Conservation (phyloP, 1,140 invertebrate genomes). For the Pristionchus pacificus region DNA sequence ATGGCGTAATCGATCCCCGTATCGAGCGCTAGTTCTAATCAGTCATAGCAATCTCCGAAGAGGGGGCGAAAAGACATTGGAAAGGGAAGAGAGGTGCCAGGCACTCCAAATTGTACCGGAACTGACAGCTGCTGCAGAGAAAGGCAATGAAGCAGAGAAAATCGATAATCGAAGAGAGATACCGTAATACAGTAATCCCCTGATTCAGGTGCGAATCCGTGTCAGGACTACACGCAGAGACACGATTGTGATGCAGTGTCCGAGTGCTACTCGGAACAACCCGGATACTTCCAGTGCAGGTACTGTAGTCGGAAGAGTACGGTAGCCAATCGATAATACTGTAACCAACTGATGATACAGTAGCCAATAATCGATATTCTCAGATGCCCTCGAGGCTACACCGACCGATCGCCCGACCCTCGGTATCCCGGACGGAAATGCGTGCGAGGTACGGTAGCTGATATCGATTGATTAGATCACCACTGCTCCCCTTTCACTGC, state of each 20-base stretch:
- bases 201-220: slow-evolving; percentile 53
- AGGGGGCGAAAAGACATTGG: neutral
- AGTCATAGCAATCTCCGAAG: neutral
- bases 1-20: too few species aligned
- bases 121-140: too few species aligned
- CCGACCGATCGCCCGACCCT: slow-evolving; percentile 42
- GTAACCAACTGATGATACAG: neutral
- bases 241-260: slow-evolving; percentile 55
- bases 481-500: neutral
- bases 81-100: neutral
- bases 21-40: too few species aligned
- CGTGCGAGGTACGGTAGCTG: slow-evolving; percentile 44
- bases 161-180: too few species aligned
- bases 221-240: slow-evolving; percentile 51
- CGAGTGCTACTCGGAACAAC: slow-evolving; percentile 55
- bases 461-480: neutral
- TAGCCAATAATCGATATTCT: neutral
- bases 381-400: slow-evolving; percentile 51
- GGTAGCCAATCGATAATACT: too few species aligned
- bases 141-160: too few species aligned
- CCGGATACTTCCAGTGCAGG: slow-evolving; percentile 48
- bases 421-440: slow-evolving; percentile 51
- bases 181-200: too few species aligned
- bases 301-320: too few species aligned
- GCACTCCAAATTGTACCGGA: too few species aligned